These are phyloP conservation scores for Parnassius smintheus DNA, from an alignment of 2,888 invertebrate species.

Conservation along the genomic window DNA sequence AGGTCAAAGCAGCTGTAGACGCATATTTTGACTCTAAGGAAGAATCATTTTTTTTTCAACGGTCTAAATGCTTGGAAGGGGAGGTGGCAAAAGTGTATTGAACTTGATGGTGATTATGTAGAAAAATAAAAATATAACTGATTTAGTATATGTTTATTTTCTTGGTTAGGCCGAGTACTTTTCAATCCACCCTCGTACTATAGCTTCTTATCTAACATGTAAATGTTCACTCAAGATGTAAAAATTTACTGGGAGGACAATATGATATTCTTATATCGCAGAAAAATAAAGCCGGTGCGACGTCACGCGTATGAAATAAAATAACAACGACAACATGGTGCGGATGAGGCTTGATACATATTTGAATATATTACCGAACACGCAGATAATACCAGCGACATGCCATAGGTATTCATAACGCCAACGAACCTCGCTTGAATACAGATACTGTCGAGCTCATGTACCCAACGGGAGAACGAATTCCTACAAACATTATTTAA, in stretches of 20 bases:
- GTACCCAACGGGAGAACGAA: constrained; percentile 15
- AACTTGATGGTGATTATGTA: too few species aligned
- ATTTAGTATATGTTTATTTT: too few species aligned
- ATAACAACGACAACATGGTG: constrained; percentile 74
- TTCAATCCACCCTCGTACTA: too few species aligned
- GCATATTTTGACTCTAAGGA: too few species aligned
- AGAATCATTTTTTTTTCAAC: too few species aligned
- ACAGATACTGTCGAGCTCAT: constrained; percentile 47
- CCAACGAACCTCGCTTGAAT: constrained; percentile 63
- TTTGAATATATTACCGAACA: constrained; percentile 79
- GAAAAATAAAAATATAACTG: too few species aligned
- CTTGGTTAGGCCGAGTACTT: too few species aligned
- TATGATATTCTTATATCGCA: constrained; percentile 57
- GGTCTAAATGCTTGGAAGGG: too few species aligned
- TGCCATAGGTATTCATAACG: constrained; percentile 76
- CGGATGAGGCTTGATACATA: constrained; percentile 78
- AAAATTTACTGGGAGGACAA: constrained; percentile 35
- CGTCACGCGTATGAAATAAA: constrained; percentile 78
- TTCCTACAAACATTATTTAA: constrained; percentile 19
- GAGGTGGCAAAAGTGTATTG: too few species aligned
- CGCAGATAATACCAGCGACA: constrained; percentile 72
- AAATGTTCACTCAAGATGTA: neutral
- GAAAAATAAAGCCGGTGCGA: constrained; percentile 68
- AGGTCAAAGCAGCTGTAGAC: too few species aligned
- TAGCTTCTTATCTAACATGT: too few species aligned